Evolutionary conservation across 2,888 invertebrate species (phyloP), one percentile per base, ranked within the genome.

Genomic region (Chorisops tibialis): DNA sequence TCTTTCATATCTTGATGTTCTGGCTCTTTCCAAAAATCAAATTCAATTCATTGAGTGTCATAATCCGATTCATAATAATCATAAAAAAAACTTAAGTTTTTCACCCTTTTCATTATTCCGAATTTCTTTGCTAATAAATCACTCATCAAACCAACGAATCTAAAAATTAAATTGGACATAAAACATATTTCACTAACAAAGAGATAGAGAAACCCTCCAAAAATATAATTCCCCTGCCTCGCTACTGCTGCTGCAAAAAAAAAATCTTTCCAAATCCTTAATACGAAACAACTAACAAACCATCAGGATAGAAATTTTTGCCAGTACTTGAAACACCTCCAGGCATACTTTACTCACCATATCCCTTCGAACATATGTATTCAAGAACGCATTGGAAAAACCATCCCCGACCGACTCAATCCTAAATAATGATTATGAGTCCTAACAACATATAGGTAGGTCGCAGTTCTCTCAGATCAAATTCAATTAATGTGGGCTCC

Each of bases 161-260:
- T 30, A 59, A 48, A 59, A 59, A 59, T 59, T 59, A 38, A 59
- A 59, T 59, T 48, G 48, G 59, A 59, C 59, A 59, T 47, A 59
- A 59, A 59, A 59, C 59, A 59, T 47, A 59, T 48, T 59, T 22
- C 11, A 16, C 56, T 45, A 39, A 30, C 56, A 11, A 54, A 54
- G 22, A 12, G 43, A 45, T 35, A 56, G 43, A 56, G 43, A 5
- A 45, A 30, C 16, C 30, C 43, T 43, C 35, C 16, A 35, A 6
- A 30, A 12, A 50, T 18, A 50, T 41, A n/a, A 11, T 18, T 35
- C 16, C 24, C 48, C 19, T 48, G 48, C n/a, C 30, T 50, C 35
- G 35, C 37, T 50, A 12, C 35, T 12, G 35, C 18, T 12, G 50
- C 11, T 16, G 35, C 56, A 43, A 45, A 45, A 56, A 45, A 35